Evolutionary conservation across 2,888 invertebrate genomes (phyloP).

Genomic region (Euproctis similis): DNA sequence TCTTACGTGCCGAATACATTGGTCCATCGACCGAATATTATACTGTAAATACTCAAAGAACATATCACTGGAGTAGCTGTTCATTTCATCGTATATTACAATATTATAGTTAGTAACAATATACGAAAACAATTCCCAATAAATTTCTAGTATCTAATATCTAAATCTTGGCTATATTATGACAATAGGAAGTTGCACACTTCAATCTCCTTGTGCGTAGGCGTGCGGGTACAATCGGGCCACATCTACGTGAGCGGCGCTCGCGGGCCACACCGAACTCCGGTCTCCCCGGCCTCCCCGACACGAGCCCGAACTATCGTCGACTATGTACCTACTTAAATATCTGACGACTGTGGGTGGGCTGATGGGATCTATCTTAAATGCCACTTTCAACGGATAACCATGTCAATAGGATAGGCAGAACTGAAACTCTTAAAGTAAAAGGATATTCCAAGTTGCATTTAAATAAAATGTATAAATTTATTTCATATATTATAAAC

Average conservation of each 20-base stretch:
- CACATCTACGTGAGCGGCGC: conserved; percentile 25
- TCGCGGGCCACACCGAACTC: conserved; percentile 23
- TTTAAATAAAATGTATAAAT: no score
- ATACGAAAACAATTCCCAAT: conserved; percentile 27
- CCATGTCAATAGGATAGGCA: no score
- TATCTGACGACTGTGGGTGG: conserved; percentile 24
- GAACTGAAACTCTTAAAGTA: no score
- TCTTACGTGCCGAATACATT: no score
- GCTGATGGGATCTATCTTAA: conserved; percentile 33
- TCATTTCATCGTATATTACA: conserved; percentile 27
- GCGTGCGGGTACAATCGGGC: conserved; percentile 45
- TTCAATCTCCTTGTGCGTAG: conserved; percentile 36
- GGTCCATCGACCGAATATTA: no score
- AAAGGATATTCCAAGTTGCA: no score
- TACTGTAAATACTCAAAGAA: no score
- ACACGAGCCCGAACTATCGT: conserved; percentile 31
- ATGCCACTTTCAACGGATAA: conserved; percentile 27
- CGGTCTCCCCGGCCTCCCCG: conserved; percentile 37
- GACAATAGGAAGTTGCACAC: conserved; percentile 32
- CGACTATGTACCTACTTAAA: conserved; percentile 22
- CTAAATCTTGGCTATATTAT: conserved; percentile 32
- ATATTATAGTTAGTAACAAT: conserved; percentile 24
- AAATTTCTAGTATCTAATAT: conserved; percentile 26
- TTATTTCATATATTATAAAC: no score
- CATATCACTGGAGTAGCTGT: no score